Conservation (phyloP, 1,140 invertebrate genomes). For the Aphidius gifuensis region DNA sequence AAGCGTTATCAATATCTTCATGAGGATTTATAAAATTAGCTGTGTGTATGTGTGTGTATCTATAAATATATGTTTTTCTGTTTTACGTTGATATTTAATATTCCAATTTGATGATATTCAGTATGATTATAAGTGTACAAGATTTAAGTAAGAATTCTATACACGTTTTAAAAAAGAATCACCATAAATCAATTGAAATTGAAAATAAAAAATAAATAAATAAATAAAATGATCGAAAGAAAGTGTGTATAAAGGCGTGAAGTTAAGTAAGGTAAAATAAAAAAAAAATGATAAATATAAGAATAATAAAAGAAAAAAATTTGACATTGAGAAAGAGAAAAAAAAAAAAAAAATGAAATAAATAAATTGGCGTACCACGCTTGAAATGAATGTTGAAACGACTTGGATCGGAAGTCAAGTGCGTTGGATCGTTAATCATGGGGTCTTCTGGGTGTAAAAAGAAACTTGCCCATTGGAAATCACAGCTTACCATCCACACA, state of each 20-base stretch:
- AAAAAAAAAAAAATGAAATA: slow-evolving; percentile 27
- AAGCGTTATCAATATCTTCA: too few species aligned
- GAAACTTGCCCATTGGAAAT: slow-evolving; percentile 43
- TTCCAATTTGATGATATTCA: too few species aligned
- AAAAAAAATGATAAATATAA: slow-evolving; percentile 24
- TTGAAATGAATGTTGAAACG: slow-evolving; percentile 35
- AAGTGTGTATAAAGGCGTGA: slow-evolving; percentile 14
- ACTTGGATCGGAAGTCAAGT: slow-evolving; percentile 53
- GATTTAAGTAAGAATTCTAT: too few species aligned
- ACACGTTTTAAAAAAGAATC: too few species aligned
- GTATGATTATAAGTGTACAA: too few species aligned
- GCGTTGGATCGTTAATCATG: slow-evolving; percentile 54
- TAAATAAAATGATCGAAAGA: slow-evolving; percentile 10
- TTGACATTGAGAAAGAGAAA: slow-evolving; percentile 22
- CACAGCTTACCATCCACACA: slow-evolving; percentile 19
- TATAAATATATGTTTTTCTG: too few species aligned
- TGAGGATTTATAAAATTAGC: too few species aligned
- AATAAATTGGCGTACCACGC: slow-evolving; percentile 18
- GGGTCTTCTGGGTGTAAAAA: slow-evolving; percentile 34
- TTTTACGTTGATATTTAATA: too few species aligned
- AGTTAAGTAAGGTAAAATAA: slow-evolving; percentile 22
- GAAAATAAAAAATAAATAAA: neutral
- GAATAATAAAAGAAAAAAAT: slow-evolving; percentile 7
- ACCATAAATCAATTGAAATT: too few species aligned
- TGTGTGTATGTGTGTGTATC: too few species aligned